Evolutionary conservation across 2,888 invertebrate genomes (phyloP), one percentile per base, ranked within the genome.

Genomic region (Eupithecia tripunctaria): DNA sequence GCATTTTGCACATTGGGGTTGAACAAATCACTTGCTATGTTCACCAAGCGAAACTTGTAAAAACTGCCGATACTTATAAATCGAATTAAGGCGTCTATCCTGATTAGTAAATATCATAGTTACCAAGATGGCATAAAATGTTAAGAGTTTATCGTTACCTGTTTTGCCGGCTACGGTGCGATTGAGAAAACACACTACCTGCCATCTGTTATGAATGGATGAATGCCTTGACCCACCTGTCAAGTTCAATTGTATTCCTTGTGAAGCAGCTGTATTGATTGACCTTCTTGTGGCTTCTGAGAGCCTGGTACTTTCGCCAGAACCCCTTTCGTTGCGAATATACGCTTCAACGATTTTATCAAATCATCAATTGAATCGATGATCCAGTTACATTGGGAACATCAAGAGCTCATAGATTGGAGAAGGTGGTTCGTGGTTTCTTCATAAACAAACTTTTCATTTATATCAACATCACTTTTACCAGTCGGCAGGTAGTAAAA

Each of bases 51-150:
- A 43, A 43, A 43, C 43, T 18, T n/a, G 21, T 51, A 51, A 18
- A 62, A 6, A 62, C 59, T 59, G 27, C 59, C n/a, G n/a, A n/a
- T n/a, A n/a, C n/a, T n/a, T n/a, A n/a, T 8, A 62, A n/a, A 32
- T 18, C 1, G 32, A 32, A 29, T 29, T 18, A 29, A 8, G 2
- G 7, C 8, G 29, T 15, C 3, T 36, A 63, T 21, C 38, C 21
- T 63, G 63, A 63, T 63, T n/a, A 63, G 21, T 63, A 63, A 63
- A 38, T 63, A 14, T 63, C 63, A 63, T 18, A n/a, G 32, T 21
- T 63, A 63, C 63, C 63, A 63, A 63, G 63, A 36, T 1, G 18
- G 0, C 2, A 32, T 32, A 38, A 3, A 63, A 21, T 15, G n/a
- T 38, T 36, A 8, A 63, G 38, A 21, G 21, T 21, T 21, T 12